Evolutionary conservation across 2,797 vertebrate genomes (phyloP), one percentile per base, ranked within the genome.

Genomic region (Zalophus californianus): DNA sequence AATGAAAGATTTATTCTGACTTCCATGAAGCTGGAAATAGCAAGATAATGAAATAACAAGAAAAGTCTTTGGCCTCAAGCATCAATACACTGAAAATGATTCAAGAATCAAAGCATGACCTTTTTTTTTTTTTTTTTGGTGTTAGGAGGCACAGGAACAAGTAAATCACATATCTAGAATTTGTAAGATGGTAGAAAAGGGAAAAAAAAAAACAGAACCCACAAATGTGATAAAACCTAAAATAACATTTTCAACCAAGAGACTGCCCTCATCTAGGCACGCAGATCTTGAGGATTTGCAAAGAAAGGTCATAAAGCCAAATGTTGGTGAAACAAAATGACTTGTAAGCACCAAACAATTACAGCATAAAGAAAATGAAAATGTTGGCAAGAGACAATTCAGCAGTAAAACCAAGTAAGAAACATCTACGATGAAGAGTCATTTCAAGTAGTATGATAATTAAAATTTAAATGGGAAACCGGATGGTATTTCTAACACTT

Each of bases 291-390:
- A 56, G 89, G 20, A 48, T 94, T 93, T 97, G 56, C 93, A 97
- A 93, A 93, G 87, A 96, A 96, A 95, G 32, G 50, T 89, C 50
- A 92, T 92, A 97, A 98, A 70, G 62, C 79, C 66, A 97, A 87
- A 88, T 91, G 73, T 2, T 75, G 58, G 85, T 84, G 54, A 68
- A 96, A 95, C 0, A 0, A 3, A 91, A 89, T 72, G 86, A 90
- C 77, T 4, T 32, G 1, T 27, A 91, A 97, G 64, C 52, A 97
- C 54, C 90, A 97, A 85, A 70, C 27, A 83, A 90, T 93, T 90
- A 95, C 1, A 54, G 86, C 75, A 38, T 5, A 96, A 92, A 54
- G 85, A 85, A 29, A 86, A 95, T 96, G 91, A 91, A 94, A 92
- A 89, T 44, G 2, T 80, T 95, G 94, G 89, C 5, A 87, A 84